A percentile compares a stretch with the other conserved stretches of the same genome.
Conservation (phyloP, 2,113 vertebrate species). For the Chlamydotis undulata region DNA sequence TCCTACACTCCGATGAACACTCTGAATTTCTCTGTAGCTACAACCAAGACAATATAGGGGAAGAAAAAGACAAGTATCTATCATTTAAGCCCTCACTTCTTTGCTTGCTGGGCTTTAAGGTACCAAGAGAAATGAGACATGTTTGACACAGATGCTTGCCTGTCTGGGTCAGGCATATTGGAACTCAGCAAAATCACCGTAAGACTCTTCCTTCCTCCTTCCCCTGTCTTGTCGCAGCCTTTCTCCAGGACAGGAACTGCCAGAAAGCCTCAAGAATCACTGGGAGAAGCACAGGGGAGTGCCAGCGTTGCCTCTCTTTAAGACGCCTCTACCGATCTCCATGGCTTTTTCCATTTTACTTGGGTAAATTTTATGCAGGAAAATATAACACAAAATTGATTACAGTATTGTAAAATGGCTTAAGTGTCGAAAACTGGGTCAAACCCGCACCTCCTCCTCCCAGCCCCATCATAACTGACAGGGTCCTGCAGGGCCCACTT, state of each 20-base stretch:
- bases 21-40: neutral
- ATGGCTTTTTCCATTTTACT: neutral
- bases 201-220: neutral
- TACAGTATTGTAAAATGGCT: neutral
- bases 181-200: neutral
- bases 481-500: slow-evolving; percentile 22
- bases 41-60: neutral
- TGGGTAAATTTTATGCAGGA: neutral
- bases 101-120: neutral
- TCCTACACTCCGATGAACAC: neutral
- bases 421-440: neutral
- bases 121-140: neutral
- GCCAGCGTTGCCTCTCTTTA: fast-evolving
- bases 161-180: neutral
- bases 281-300: neutral
- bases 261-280: neutral
- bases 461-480: neutral
- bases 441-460: neutral
- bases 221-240: neutral
- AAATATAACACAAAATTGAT: neutral
- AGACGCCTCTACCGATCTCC: neutral
- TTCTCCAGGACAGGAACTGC: neutral
- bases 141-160: neutral
- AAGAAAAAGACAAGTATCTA: neutral
- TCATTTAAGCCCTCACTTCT: neutral